Base-by-base conservation (phyloP, 2,888 invertebrate species). In the Polydesmus complanatus region DNA sequence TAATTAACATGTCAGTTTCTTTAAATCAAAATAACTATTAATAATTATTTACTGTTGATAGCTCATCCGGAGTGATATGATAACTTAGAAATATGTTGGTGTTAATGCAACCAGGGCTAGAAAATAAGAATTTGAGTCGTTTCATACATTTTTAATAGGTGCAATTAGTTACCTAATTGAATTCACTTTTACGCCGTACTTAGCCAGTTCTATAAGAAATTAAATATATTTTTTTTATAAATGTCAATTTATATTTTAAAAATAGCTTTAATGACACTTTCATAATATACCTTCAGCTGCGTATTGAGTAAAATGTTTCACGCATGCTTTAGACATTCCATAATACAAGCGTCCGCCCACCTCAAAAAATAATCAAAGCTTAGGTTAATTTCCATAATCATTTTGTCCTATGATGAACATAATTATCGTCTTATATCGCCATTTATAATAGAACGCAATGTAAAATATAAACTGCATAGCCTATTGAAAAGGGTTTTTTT, bases 281-380 rank as follows among this genome's bases (percentile, higher is more conserved):
- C n/a, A n/a, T n/a, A n/a, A n/a, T 27, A 2, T 8, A 59, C 59
- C 59, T 21, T 59, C 14, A 3, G 59, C 61, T 3, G 51, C 61
- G 23, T 56, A 56, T 61, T 27, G 56, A 19, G 61, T 61, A 23
- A 61, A 61, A 1, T 50, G 49, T 23, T 56, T 19, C 21, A 61
- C n/a, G n/a, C 27, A 25, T 1, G 49, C 56, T 49, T 61, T 61
- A 11, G 56, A 56, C 61, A 61, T 61, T 14, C 26, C 50, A 61
- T 61, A 61, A n/a, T 27, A 47, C 14, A 61, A 19, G 5, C 61
- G 48, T 27, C 56, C 56, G 11, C 21, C 56, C 11, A n/a, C 21
- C 59, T 59, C 3, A 18, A n/a, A n/a, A n/a, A n/a, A n/a, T n/a
- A n/a, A n/a, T n/a, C n/a, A n/a, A n/a, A n/a, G n/a, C n/a, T n/a